Conservation (phyloP, 2,888 invertebrate genomes). For the Drosophila planitibia region DNA sequence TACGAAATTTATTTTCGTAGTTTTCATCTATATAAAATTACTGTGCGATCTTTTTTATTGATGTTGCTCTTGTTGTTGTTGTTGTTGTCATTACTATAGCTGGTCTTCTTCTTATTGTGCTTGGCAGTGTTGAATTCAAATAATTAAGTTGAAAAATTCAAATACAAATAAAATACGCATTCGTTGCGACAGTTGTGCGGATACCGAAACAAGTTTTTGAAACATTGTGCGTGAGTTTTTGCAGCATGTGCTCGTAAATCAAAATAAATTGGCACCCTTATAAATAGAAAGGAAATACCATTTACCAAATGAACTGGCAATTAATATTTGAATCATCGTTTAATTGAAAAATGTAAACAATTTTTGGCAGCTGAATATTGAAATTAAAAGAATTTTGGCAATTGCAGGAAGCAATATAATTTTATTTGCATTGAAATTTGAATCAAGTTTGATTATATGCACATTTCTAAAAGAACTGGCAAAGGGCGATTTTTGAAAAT, state of each 20-base stretch:
- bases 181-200: conserved; percentile 54
- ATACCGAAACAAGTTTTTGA: conserved; percentile 14
- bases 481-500: background rate
- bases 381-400: conserved; percentile 8
- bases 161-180: conserved; percentile 37
- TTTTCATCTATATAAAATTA: conserved; percentile 42
- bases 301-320: conserved; percentile 19
- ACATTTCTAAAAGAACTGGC: background rate
- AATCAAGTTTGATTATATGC: background rate
- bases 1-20: conserved; percentile 71
- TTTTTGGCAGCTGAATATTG: background rate
- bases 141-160: conserved; percentile 40
- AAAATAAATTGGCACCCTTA: conserved; percentile 26
- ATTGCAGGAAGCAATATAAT: conserved; percentile 10
- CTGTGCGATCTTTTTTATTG: conserved; percentile 34
- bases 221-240: conserved; percentile 56
- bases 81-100: conserved; percentile 21
- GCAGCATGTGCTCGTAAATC: conserved; percentile 34
- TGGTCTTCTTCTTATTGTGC: conserved; percentile 15
- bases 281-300: conserved; percentile 33
- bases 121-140: conserved; percentile 55
- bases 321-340: conserved; percentile 40
- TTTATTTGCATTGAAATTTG: conserved; percentile 12
- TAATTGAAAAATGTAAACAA: conserved; percentile 26
- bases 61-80: conserved; percentile 31